These are phyloP conservation scores for Euproctis similis DNA, from an alignment of 2,888 invertebrate species.

Conservation along the genomic window DNA sequence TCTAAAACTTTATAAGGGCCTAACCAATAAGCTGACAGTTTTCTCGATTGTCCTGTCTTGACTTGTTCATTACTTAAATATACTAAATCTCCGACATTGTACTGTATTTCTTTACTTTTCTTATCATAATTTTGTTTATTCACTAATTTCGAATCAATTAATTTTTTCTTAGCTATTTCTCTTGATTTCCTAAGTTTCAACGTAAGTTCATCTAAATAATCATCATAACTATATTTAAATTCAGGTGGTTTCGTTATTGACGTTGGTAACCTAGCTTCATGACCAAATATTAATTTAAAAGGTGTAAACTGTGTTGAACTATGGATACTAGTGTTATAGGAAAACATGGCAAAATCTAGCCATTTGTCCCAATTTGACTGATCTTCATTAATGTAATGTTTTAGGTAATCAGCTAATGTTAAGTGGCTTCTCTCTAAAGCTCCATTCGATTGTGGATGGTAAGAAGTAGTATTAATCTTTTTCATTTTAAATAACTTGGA, in stretches of 20 bases:
- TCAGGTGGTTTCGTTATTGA: too few species aligned
- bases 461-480: conserved; percentile 11
- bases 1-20: neutral
- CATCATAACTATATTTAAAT: too few species aligned
- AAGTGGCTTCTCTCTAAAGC: conserved; percentile 8
- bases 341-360: neutral
- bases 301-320: neutral
- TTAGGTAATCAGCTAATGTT: neutral
- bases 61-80: neutral
- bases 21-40: neutral
- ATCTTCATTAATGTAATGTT: neutral
- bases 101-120: neutral
- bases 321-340: neutral
- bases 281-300: conserved; percentile 4
- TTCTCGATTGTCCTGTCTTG: neutral
- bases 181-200: too few species aligned
- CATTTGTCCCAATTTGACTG: neutral
- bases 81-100: conserved; percentile 1
- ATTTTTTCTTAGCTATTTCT: too few species aligned
- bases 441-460: conserved; percentile 10
- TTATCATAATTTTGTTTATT: neutral
- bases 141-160: too few species aligned
- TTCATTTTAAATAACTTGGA: conserved; percentile 11
- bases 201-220: too few species aligned
- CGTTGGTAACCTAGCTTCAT: too few species aligned